Evolutionary conservation across 2,888 invertebrate genomes (phyloP).

Genomic region (Aricia artaxerxes): DNA sequence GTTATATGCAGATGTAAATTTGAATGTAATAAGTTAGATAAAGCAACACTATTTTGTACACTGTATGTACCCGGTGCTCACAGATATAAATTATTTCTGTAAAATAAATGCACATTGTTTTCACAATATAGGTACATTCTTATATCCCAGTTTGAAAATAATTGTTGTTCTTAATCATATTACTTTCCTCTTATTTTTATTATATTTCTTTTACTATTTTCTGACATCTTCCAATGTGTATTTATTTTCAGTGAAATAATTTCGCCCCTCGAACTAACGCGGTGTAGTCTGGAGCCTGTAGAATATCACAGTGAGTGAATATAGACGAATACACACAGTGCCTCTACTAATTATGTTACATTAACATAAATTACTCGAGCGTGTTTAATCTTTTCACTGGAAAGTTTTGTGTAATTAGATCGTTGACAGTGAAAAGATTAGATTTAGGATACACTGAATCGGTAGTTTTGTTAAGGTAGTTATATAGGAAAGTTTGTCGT

Average conservation of each 20-base stretch:
- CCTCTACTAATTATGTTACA: slow-evolving; percentile 81
- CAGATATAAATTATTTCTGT: slow-evolving; percentile 17
- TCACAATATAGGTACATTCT: neutral
- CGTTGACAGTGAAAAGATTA: slow-evolving; percentile 66
- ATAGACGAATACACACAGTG: slow-evolving; percentile 80
- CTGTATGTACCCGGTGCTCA: slow-evolving; percentile 16
- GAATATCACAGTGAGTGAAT: slow-evolving; percentile 46
- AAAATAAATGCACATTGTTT: slow-evolving; percentile 27
- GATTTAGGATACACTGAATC: slow-evolving; percentile 69
- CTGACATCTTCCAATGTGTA: neutral
- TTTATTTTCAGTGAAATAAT: slow-evolving; percentile 4
- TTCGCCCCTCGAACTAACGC: slow-evolving; percentile 27
- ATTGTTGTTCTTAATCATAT: neutral
- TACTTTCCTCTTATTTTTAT: neutral
- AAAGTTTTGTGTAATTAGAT: slow-evolving; percentile 30
- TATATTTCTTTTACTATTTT: neutral
- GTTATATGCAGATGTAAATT: neutral
- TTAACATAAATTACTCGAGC: slow-evolving; percentile 78
- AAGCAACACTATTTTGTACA: neutral
- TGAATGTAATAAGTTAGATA: neutral
- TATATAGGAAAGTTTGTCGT: slow-evolving; percentile 52
- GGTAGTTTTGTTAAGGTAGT: slow-evolving; percentile 64
- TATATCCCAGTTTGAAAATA: neutral
- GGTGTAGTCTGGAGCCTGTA: slow-evolving; percentile 41
- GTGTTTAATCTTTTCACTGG: slow-evolving; percentile 72